Percentiles rank a stretch among this genome's conserved stretches.
Conservation (phyloP, 2,888 invertebrate species). For the Orgyia antiqua region DNA sequence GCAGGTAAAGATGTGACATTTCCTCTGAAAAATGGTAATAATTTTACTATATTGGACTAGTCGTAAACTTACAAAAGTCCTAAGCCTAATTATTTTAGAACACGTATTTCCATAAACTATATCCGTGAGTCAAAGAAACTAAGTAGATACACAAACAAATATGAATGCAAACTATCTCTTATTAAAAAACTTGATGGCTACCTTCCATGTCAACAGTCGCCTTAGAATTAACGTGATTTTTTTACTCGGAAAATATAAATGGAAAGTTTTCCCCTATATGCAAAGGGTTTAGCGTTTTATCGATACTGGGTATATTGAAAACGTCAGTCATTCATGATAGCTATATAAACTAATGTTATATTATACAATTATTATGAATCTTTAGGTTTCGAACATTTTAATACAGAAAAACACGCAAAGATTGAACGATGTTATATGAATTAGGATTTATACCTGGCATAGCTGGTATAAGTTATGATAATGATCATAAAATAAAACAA, state of each 20-base stretch:
- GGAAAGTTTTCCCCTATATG: conserved; percentile 48
- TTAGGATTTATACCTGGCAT: conserved; percentile 8
- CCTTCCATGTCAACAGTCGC: conserved; percentile 55
- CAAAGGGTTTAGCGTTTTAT: conserved; percentile 68
- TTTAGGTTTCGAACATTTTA: conserved; percentile 10
- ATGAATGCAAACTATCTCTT: neutral
- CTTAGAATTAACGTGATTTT: conserved; percentile 49
- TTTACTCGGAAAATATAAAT: conserved; percentile 37
- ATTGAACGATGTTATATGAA: conserved; percentile 14
- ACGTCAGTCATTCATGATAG: conserved; percentile 33
- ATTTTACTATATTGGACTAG: neutral
- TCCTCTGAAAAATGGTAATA: conserved; percentile 84
- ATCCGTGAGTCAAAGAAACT: no score
- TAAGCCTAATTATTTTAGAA: no score
- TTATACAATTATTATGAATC: conserved; percentile 20
- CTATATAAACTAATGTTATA: conserved; percentile 24
- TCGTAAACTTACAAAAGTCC: no score
- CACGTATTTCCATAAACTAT: neutral
- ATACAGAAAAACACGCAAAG: conserved; percentile 19
- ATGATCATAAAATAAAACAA: no score
- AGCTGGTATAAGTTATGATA: conserved; percentile 5
- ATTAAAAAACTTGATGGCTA: conserved; percentile 28
- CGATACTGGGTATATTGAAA: conserved; percentile 47
- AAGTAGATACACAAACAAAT: conserved; percentile 6
- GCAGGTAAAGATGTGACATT: conserved; percentile 86